A percentile compares a stretch with the other conserved stretches of the same genome.
Conservation (phyloP, 2,797 vertebrate species). For the Lutjanus campechanus region DNA sequence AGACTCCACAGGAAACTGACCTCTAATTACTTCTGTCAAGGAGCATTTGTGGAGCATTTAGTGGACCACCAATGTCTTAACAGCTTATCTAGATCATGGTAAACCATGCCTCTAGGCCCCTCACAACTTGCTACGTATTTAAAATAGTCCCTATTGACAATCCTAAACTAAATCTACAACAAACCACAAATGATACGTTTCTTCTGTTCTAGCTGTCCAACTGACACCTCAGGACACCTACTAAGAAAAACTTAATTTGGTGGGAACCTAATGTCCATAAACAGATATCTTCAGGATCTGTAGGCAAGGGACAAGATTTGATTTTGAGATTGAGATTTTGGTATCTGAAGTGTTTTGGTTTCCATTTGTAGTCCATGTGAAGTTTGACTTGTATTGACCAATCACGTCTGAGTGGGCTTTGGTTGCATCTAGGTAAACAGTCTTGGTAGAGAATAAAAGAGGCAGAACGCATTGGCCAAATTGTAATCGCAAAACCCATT, state of each 20-base stretch:
- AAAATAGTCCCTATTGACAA: neutral
- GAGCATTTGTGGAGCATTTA: neutral
- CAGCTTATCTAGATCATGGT: neutral
- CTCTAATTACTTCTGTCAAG: neutral
- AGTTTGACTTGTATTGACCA: too few species aligned
- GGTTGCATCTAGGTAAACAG: too few species aligned
- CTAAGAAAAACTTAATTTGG: neutral
- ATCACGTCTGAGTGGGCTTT: too few species aligned
- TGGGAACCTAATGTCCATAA: neutral
- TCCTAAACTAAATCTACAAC: neutral
- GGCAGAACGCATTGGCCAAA: too few species aligned
- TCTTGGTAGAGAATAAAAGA: too few species aligned
- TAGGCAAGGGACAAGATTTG: too few species aligned
- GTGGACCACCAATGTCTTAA: neutral
- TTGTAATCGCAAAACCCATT: too few species aligned
- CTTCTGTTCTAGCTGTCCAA: neutral
- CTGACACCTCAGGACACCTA: neutral
- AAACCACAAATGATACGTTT: neutral
- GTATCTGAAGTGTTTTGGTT: too few species aligned
- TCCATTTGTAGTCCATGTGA: too few species aligned
- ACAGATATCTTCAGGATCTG: too few species aligned
- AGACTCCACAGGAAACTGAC: too few species aligned
- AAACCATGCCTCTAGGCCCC: neutral
- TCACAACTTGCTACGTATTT: neutral
- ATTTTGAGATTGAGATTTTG: too few species aligned